Conservation (phyloP, 1,140 invertebrate species). For the Rhyacophila brunnea region DNA sequence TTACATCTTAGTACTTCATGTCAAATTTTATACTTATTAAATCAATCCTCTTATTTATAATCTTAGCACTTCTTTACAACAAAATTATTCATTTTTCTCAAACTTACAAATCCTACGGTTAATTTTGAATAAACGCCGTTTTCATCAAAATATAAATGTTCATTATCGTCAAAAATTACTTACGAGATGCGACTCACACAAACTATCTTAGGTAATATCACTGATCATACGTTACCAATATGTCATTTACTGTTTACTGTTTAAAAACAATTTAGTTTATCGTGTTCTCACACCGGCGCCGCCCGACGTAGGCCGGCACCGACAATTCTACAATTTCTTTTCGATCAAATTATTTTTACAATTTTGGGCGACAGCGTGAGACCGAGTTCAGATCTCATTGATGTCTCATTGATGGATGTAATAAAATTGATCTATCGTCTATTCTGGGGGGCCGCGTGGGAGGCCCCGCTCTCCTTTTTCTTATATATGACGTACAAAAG, state of each 20-base stretch:
- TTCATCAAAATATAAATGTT: conserved; percentile 36
- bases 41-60: conserved; percentile 26
- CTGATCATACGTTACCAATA: conserved; percentile 33
- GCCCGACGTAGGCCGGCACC: no score
- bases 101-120: conserved; percentile 30
- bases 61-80: conserved; percentile 32
- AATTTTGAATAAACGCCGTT: conserved; percentile 32
- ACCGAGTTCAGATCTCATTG: no score
- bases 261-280: conserved; percentile 32
- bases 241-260: conserved; percentile 22
- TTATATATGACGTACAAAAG: conserved; percentile 32
- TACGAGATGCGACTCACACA: conserved; percentile 26
- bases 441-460: not conserved
- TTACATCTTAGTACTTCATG: conserved; percentile 13
- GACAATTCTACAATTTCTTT: no score
- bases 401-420: not conserved
- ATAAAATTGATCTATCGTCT: not conserved
- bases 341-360: no score
- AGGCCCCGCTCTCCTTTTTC: not conserved
- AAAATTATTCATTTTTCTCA: conserved; percentile 18
- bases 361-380: no score
- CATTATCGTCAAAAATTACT: conserved; percentile 25
- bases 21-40: conserved; percentile 9
- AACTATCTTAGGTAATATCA: conserved; percentile 33
- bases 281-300: conserved; percentile 25